These are phyloP conservation scores for Megalurothrips usitatus DNA, from an alignment of 2,888 invertebrate species.

Conservation along the genomic window DNA sequence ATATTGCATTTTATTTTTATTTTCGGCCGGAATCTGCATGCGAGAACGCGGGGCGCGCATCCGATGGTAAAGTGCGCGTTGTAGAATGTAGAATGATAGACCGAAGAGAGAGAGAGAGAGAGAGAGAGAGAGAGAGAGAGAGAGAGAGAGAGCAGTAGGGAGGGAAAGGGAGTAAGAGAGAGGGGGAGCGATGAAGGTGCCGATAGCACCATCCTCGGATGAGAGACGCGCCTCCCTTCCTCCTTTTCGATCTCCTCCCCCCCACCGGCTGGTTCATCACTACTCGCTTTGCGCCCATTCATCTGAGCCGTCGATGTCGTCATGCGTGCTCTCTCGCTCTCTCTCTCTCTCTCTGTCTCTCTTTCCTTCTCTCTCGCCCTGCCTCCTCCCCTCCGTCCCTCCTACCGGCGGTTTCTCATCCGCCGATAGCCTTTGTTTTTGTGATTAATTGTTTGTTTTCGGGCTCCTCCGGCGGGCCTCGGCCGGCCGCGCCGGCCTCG, in stretches of 20 bases:
- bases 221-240: background rate
- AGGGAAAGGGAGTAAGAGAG: background rate
- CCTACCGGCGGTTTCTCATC: constrained; percentile 34
- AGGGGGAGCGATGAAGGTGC: background rate
- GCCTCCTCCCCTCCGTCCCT: constrained; percentile 34
- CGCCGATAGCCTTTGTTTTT: constrained; percentile 24
- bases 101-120: background rate
- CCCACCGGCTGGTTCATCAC: background rate
- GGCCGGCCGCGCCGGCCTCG: constrained; percentile 26
- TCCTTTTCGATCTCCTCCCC: constrained; percentile 18
- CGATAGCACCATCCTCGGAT: constrained; percentile 6
- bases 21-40: too few species aligned
- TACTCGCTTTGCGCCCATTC: background rate
- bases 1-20: too few species aligned
- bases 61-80: too few species aligned
- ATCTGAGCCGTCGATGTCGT: constrained; percentile 18
- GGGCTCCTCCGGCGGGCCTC: background rate
- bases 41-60: too few species aligned
- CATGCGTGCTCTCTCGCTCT: constrained; percentile 21
- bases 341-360: constrained; percentile 28
- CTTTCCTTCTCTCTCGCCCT: constrained; percentile 33
- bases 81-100: too few species aligned
- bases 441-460: constrained; percentile 23
- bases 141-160: background rate
- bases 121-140: background rate